Evolutionary conservation across 2,113 vertebrate genomes (phyloP).

Genomic region (Zeus faber): DNA sequence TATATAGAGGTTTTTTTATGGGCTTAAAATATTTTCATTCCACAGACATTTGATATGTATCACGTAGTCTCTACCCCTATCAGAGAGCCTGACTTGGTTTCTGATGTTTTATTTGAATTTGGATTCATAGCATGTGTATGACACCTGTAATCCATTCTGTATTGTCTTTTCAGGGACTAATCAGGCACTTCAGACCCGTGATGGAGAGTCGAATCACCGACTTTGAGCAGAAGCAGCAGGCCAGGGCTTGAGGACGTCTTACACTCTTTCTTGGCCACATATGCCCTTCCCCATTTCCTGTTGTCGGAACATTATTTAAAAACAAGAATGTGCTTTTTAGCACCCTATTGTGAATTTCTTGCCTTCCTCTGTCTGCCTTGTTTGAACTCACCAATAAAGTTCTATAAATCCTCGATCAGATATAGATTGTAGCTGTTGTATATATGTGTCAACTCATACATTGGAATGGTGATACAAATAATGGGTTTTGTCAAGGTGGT

Average conservation of each 20-base stretch:
- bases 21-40: too few species aligned
- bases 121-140: background rate
- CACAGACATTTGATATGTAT: too few species aligned
- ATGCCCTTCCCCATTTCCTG: conserved; percentile 3
- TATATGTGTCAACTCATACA: conserved; percentile 13
- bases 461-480: too few species aligned
- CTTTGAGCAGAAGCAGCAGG: conserved; percentile 66
- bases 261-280: conserved; percentile 2
- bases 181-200: conserved; percentile 77
- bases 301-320: conserved; percentile 35
- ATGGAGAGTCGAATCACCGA: conserved; percentile 74
- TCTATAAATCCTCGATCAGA: conserved; percentile 41
- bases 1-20: too few species aligned
- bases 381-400: conserved; percentile 61
- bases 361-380: conserved; percentile 37
- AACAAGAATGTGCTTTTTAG: conserved; percentile 46
- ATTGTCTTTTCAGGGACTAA: conserved; percentile 67
- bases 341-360: conserved; percentile 21
- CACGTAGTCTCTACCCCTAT: too few species aligned
- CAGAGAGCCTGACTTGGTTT: background rate
- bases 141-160: background rate
- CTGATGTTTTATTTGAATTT: background rate
- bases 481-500: too few species aligned
- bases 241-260: conserved; percentile 47
- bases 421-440: conserved; percentile 1